Evolutionary conservation across 2,113 vertebrate species (phyloP).

Genomic region (Catharus bicknelli): DNA sequence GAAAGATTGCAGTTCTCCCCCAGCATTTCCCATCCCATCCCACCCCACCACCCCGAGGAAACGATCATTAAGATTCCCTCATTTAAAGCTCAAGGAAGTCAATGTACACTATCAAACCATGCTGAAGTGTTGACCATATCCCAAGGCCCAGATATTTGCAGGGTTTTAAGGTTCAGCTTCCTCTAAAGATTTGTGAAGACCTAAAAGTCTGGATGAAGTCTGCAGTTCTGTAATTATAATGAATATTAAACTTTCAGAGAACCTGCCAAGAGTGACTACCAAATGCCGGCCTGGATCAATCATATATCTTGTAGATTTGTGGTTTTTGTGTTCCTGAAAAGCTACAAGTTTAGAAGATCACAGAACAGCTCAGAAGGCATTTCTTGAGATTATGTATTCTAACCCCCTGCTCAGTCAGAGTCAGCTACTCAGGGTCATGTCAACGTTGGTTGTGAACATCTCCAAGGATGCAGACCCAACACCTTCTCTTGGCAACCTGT

Average conservation of each 20-base stretch:
- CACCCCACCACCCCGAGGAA: not conserved
- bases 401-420: not conserved
- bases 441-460: not conserved
- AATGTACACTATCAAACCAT: not conserved
- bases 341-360: not conserved
- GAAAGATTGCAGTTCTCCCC: not conserved
- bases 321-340: not conserved
- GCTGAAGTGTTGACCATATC: not conserved
- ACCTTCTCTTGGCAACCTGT: not conserved
- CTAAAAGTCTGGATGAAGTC: not conserved
- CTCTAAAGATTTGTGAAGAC: not conserved
- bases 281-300: not conserved
- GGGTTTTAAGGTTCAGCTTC: not conserved
- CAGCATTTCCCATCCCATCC: not conserved
- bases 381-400: not conserved
- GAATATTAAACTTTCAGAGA: not conserved
- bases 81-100: not conserved
- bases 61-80: not conserved
- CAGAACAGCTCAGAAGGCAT: not conserved
- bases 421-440: not conserved
- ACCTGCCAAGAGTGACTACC: not conserved
- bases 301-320: not conserved
- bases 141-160: not conserved
- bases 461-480: not conserved
- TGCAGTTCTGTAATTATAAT: not conserved